Evolutionary conservation across 2,113 vertebrate genomes (phyloP).

Genomic region (Mugil cephalus): DNA sequence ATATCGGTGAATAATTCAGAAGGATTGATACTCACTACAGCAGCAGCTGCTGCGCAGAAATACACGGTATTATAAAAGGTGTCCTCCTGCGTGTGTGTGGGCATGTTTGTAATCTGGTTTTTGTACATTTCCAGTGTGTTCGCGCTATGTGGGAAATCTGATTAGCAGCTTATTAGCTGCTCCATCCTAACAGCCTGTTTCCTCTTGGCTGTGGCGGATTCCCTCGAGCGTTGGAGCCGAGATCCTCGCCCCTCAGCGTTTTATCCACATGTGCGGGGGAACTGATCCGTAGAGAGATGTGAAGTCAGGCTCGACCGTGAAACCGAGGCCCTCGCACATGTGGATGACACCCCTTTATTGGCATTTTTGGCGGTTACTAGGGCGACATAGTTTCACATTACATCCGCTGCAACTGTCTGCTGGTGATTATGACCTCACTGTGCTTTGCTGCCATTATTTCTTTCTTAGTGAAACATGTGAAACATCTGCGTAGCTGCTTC

Average conservation of each 20-base stretch:
- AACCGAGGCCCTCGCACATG: slow-evolving; percentile 35
- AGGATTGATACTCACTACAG: slow-evolving; percentile 21
- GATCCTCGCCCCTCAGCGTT: slow-evolving; percentile 13
- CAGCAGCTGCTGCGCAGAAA: background rate
- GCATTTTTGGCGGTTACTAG: slow-evolving; percentile 53
- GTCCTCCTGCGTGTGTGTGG: background rate
- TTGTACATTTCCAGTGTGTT: slow-evolving; percentile 6
- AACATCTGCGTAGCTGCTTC: slow-evolving; percentile 10
- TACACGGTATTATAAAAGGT: background rate
- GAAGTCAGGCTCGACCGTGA: slow-evolving; percentile 18
- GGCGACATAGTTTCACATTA: slow-evolving; percentile 45
- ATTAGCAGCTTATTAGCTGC: slow-evolving; percentile 28
- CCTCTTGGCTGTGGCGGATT: slow-evolving; percentile 19
- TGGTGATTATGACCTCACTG: slow-evolving; percentile 49
- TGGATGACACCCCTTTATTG: slow-evolving; percentile 38
- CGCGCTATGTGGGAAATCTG: background rate
- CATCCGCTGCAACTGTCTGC: slow-evolving; percentile 4
- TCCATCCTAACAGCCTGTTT: slow-evolving; percentile 13
- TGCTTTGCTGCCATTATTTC: slow-evolving; percentile 16
- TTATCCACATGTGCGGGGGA: slow-evolving; percentile 14
- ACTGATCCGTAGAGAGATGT: slow-evolving; percentile 11
- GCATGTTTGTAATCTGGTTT: slow-evolving; percentile 1
- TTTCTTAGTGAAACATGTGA: slow-evolving; percentile 7
- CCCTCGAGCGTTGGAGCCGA: background rate
- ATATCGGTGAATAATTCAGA: slow-evolving; percentile 54